phyloP scores from a whole-genome alignment of 1,140 invertebrate genomes.

The Drosophila obscura region DNA sequence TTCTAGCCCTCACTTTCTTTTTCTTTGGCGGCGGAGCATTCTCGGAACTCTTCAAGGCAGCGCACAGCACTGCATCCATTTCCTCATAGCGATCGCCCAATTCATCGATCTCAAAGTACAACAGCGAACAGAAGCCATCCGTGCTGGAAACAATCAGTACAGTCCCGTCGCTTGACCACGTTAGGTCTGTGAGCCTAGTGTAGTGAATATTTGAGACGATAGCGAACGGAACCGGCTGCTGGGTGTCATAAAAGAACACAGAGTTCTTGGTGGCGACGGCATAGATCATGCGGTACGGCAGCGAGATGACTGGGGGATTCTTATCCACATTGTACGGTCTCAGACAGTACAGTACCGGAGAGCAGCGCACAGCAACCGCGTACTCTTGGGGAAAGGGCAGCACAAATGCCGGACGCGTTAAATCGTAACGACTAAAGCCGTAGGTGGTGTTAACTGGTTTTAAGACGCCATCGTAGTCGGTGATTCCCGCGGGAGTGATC shows the following conservation, averaged over 20 bases:
- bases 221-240: conserved; percentile 93
- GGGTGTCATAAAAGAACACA: conserved; percentile 95
- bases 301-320: conserved; percentile 85
- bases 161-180: conserved; percentile 95
- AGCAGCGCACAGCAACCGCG: conserved; percentile 92
- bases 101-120: conserved; percentile 93
- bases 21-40: conserved; percentile 35
- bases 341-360: conserved; percentile 90
- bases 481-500: conserved; percentile 92
- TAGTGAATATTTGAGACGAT: conserved; percentile 96
- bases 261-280: conserved; percentile 95
- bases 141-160: conserved; percentile 95
- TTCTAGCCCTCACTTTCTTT: conserved; percentile 49
- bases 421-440: conserved; percentile 89
- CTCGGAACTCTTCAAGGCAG: conserved; percentile 41
- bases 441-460: conserved; percentile 90
- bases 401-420: conserved; percentile 88
- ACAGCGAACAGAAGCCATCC: conserved; percentile 97
- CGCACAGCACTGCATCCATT: conserved; percentile 65
- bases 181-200: conserved; percentile 94
- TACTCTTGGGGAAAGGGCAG: conserved; percentile 91
- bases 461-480: conserved; percentile 87
- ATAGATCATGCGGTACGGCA: conserved; percentile 94
- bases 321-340: conserved; percentile 85
- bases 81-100: conserved; percentile 89